A percentile compares a stretch with the other conserved stretches of the same genome.
These are phyloP conservation scores for Drosophila rubida DNA, from an alignment of 2,888 invertebrate genomes.

Conservation along the genomic window DNA sequence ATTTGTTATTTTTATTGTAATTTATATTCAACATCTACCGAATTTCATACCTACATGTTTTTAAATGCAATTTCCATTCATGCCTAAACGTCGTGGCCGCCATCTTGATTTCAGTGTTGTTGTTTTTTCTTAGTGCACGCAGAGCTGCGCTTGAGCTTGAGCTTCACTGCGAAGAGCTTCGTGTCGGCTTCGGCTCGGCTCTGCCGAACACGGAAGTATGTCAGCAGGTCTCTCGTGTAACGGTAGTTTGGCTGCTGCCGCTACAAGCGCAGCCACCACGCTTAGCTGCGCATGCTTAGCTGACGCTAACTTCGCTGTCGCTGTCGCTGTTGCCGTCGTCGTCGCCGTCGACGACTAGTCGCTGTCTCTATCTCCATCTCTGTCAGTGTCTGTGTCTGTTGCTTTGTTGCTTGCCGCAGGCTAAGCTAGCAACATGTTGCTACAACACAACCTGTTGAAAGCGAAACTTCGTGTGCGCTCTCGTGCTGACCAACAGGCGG, in stretches of 20 bases:
- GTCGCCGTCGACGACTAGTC: conserved; percentile 7
- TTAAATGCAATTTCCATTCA: conserved; percentile 23
- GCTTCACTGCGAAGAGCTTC: conserved; percentile 36
- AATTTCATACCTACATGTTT: neutral
- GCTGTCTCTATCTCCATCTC: conserved; percentile 4
- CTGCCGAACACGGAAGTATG: conserved; percentile 85
- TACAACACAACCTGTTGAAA: conserved; percentile 84
- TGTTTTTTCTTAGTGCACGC: conserved; percentile 36
- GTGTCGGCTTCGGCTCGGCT: conserved; percentile 53
- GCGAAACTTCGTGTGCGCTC: conserved; percentile 80
- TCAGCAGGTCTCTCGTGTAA: conserved; percentile 85
- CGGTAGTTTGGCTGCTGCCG: conserved; percentile 80
- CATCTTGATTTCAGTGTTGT: conserved; percentile 19
- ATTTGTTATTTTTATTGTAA: neutral
- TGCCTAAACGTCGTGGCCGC: conserved; percentile 24
- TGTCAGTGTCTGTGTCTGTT: conserved; percentile 23
- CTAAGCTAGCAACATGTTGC: conserved; percentile 64
- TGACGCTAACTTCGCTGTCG: conserved; percentile 44
- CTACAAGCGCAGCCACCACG: conserved; percentile 56
- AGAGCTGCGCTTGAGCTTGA: conserved; percentile 51
- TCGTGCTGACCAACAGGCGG: conserved; percentile 44
- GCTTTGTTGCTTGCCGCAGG: conserved; percentile 59
- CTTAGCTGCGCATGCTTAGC: conserved; percentile 77
- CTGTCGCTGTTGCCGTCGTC: conserved; percentile 23
- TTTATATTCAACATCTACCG: no score